Evolutionary conservation across 2,888 invertebrate species (phyloP), one percentile per base, ranked within the genome.

Genomic region (Morpho deidamia): DNA sequence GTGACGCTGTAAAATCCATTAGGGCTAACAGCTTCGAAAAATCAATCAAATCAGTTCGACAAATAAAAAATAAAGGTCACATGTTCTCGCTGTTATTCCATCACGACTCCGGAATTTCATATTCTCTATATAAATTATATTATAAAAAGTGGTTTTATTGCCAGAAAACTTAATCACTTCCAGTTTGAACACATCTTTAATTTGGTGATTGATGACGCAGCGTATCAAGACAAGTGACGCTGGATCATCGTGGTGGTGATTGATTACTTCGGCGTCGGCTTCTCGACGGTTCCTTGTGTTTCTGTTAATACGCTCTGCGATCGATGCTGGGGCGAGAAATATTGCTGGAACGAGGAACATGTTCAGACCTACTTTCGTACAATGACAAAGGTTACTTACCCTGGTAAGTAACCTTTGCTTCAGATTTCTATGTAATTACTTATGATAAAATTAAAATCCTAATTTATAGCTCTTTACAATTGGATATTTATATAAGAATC

Each of bases 171-270:
- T n/a, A 12, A 11, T 8, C 49, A 9, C 37, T 14, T 49, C 49
- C 11, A 49, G 42, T 43, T 40, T 7, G 1, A 11, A n/a, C 7
- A 11, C 11, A 11, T 11, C 42, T 37, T 11, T 37, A 14, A 10
- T 11, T 5, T 42, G 33, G 42, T 85, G 86, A 86, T 86, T 80
- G 82, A 86, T 86, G 83, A 79, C 69, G 72, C 67, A 71, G 69
- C 68, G 74, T 76, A 78, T 78, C 78, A 75, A 71, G 72, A 66
- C 68, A 71, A 76, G 78, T 76, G 83, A 76, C 78, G 78, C 66
- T 65, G 75, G 81, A 83, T 85, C 83, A 83, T 83, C 80, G 73
- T 65, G 65, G 64, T 62, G 57, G 78, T 81, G 86, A 86, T 86
- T 81, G 83, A 86, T 86, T 75, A 46, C 53, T 61, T 56, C 61